Conservation (phyloP, 2,888 invertebrate genomes). For the Deilephila elpenor region DNA sequence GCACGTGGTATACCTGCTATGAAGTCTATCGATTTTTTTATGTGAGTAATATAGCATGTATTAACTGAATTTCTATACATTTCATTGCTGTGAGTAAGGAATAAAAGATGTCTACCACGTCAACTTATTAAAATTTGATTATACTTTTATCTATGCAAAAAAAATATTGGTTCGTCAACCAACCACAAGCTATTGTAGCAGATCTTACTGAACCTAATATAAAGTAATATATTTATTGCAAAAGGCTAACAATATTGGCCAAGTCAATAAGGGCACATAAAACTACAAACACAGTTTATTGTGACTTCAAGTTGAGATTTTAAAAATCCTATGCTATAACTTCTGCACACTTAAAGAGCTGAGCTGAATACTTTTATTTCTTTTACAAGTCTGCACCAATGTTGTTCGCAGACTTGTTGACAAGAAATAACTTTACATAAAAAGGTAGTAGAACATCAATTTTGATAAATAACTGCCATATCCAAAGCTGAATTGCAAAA, state of each 20-base stretch:
- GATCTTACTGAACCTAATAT: too few relatives aligned
- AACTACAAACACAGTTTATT: neutral
- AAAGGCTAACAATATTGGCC: too few relatives aligned
- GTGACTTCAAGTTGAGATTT: neutral
- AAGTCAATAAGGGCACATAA: neutral
- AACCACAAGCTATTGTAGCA: too few relatives aligned
- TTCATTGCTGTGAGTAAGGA: too few relatives aligned
- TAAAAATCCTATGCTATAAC: neutral
- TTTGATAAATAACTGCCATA: conserved; percentile 36
- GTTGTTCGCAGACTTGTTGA: conserved; percentile 23
- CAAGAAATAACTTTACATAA: conserved; percentile 30
- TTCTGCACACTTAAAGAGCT: neutral
- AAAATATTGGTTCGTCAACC: too few relatives aligned
- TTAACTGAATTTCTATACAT: too few relatives aligned
- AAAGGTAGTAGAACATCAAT: conserved; percentile 34
- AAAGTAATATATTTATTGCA: too few relatives aligned
- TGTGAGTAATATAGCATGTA: too few relatives aligned
- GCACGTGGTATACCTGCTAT: neutral
- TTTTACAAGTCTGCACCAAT: neutral
- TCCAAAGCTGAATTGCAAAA: conserved; percentile 40
- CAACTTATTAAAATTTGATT: too few relatives aligned
- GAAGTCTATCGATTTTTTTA: neutral
- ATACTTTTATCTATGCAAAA: too few relatives aligned
- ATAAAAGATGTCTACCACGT: too few relatives aligned
- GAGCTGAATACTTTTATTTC: conserved; percentile 1